A percentile compares a stretch with the other conserved stretches of the same genome.
These are phyloP conservation scores for Channallabes apus DNA, from an alignment of 2,797 vertebrate species.

Conservation along the genomic window DNA sequence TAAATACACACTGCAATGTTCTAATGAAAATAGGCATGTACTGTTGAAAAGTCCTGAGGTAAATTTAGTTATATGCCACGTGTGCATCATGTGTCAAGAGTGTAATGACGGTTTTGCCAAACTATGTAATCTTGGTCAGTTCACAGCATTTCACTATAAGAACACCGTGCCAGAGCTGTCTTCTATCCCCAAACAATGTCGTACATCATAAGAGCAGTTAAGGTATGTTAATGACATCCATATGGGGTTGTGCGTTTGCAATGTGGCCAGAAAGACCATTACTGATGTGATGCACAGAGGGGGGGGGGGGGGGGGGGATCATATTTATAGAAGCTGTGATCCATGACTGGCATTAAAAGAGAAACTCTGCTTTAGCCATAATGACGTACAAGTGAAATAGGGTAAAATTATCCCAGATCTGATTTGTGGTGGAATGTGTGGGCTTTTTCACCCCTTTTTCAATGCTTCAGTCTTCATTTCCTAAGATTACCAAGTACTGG, in stretches of 20 bases:
- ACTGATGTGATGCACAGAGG: slow-evolving; percentile 38
- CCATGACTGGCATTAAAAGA: slow-evolving; percentile 53
- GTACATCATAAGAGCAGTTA: slow-evolving; percentile 69
- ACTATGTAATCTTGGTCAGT: slow-evolving; percentile 45
- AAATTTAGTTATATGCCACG: background rate
- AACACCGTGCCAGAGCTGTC: slow-evolving; percentile 67
- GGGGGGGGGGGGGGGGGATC: slow-evolving; percentile 10
- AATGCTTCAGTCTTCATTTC: slow-evolving; percentile 34
- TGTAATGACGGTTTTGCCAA: slow-evolving; percentile 52
- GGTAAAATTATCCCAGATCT: slow-evolving; percentile 40
- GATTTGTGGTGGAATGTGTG: slow-evolving; percentile 46
- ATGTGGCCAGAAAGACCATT: slow-evolving; percentile 47
- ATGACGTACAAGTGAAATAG: slow-evolving; percentile 34
- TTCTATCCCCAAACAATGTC: slow-evolving; percentile 46
- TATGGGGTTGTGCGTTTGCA: slow-evolving; percentile 65
- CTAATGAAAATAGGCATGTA: background rate
- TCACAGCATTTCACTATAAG: slow-evolving; percentile 54
- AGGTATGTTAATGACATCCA: slow-evolving; percentile 78
- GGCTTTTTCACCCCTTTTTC: background rate
- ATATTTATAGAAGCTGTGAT: slow-evolving; percentile 59
- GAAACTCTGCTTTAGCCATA: slow-evolving; percentile 32
- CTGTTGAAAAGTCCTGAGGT: background rate
- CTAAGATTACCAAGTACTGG: slow-evolving; percentile 53
- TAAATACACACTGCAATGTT: background rate
- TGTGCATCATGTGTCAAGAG: background rate